Evolutionary conservation across 2,888 invertebrate species (phyloP).

Genomic region (Girardia tigrina): DNA sequence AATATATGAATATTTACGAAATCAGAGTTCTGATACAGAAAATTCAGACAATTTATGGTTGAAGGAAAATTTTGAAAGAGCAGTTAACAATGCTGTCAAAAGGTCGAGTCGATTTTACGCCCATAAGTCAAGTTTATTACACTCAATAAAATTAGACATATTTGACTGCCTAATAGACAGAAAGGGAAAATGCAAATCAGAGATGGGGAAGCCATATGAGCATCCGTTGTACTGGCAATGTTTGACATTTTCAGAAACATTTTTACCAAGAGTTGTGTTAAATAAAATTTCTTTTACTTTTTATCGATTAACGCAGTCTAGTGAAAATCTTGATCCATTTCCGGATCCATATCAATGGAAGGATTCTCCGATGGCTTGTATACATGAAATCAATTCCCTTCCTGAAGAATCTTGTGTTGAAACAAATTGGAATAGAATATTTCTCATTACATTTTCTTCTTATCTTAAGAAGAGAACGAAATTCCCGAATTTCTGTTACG

Average conservation of each 20-base stretch:
- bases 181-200: background rate
- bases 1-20: background rate
- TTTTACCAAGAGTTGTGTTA: background rate
- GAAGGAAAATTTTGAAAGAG: background rate
- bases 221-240: background rate
- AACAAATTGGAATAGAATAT: slow-evolving; percentile 11
- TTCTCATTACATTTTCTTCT: background rate
- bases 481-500: background rate
- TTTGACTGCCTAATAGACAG: background rate
- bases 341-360: slow-evolving; percentile 12
- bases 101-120: background rate
- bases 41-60: background rate
- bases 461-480: background rate
- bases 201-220: background rate
- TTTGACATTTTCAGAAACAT: slow-evolving; percentile 7
- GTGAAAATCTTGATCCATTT: slow-evolving; percentile 1
- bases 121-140: background rate
- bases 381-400: background rate
- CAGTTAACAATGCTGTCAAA: background rate
- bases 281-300: background rate
- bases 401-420: background rate
- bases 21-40: background rate
- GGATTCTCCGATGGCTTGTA: background rate
- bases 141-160: background rate
- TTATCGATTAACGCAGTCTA: background rate